A percentile compares a stretch with the other conserved stretches of the same genome.
Evolutionary conservation across 2,888 invertebrate genomes (phyloP).

Genomic region (Macrophya annulata): DNA sequence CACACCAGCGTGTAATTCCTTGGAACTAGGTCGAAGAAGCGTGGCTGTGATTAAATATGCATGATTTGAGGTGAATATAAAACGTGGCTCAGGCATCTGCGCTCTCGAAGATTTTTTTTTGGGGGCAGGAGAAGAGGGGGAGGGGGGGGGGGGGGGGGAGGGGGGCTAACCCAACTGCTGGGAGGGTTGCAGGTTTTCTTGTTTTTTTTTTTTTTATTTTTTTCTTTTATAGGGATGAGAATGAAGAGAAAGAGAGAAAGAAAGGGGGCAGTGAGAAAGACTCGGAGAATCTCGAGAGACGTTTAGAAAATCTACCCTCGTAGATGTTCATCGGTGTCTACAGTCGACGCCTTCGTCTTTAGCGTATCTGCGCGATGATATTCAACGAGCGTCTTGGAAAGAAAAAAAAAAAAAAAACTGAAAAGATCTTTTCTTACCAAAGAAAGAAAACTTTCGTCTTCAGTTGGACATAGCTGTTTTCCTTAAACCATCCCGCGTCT

Average conservation of each 20-base stretch:
- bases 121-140: too few species aligned
- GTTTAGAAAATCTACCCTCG: constrained; percentile 47
- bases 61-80: constrained; percentile 76
- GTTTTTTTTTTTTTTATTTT: too few species aligned
- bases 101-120: constrained; percentile 26
- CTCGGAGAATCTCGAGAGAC: constrained; percentile 24
- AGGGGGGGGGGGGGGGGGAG: not conserved
- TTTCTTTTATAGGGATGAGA: not conserved
- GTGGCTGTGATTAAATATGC: constrained; percentile 73
- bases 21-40: constrained; percentile 47
- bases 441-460: too few species aligned
- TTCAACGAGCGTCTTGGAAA: not conserved
- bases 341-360: constrained; percentile 25
- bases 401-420: not conserved
- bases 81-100: constrained; percentile 65
- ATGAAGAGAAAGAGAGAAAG: not conserved
- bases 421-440: too few species aligned
- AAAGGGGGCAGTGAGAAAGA: not conserved
- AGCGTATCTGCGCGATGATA: not conserved
- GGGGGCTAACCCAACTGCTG: not conserved
- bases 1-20: constrained; percentile 48
- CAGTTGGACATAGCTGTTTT: not conserved
- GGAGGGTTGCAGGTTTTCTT: too few species aligned
- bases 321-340: constrained; percentile 47
- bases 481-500: not conserved